phyloP scores from a whole-genome alignment of 2,113 vertebrate genomes.

The Alligator mississippiensis region DNA sequence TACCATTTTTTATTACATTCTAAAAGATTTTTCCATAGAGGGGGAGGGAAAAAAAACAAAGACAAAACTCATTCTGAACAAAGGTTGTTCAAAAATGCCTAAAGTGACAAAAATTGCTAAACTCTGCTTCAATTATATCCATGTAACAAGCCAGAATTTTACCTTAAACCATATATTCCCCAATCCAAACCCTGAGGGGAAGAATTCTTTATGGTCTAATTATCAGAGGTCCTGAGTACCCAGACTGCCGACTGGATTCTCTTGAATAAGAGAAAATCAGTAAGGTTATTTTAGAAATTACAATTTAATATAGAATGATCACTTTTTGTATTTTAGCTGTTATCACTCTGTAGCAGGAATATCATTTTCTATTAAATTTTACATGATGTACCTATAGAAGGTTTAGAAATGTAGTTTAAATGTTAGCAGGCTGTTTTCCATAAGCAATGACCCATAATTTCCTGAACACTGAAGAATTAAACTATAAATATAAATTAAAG shows the following conservation, averaged over 20 bases:
- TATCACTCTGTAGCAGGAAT: not conserved
- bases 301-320: conserved; percentile 5
- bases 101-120: conserved; percentile 4
- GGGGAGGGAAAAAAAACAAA: not conserved
- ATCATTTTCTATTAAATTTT: not conserved
- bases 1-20: not conserved
- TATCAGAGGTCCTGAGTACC: not conserved
- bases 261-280: conserved; percentile 16
- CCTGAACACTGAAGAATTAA: not conserved
- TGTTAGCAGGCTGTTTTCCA: not conserved
- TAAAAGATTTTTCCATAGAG: not conserved
- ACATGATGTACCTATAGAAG: not conserved
- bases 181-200: not conserved
- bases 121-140: not conserved
- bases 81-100: conserved; percentile 18
- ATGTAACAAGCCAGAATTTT: not conserved
- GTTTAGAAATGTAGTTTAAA: not conserved
- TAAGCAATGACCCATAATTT: not conserved
- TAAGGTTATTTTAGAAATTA: not conserved
- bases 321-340: not conserved
- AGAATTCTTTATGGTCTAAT: conserved; percentile 60
- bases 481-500: not conserved
- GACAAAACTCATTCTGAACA: not conserved
- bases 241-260: not conserved
- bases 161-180: conserved; percentile 15